A percentile compares a stretch with the other conserved stretches of the same genome.
Conservation (phyloP, 1,140 invertebrate species). For the Tetragonula clypearis region DNA sequence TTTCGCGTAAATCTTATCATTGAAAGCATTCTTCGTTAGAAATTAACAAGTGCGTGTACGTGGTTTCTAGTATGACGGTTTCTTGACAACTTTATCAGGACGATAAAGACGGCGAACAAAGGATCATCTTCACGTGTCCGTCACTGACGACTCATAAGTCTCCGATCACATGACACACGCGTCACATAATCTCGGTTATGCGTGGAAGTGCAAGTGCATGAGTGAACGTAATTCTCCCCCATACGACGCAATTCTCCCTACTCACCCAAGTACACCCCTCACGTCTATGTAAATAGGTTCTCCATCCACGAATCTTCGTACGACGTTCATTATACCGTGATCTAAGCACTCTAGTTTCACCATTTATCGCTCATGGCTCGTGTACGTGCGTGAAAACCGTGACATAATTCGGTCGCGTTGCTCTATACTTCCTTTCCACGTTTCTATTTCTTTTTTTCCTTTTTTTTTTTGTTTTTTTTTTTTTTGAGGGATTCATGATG, state of each 20-base stretch:
- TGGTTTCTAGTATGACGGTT: conserved; percentile 28
- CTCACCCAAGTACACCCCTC: conserved; percentile 47
- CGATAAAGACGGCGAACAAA: conserved; percentile 16
- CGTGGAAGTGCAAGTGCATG: conserved; percentile 34
- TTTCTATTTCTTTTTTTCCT: background rate
- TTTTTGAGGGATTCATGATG: background rate
- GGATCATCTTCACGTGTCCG: conserved; percentile 59
- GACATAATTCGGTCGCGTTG: background rate
- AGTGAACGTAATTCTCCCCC: conserved; percentile 46
- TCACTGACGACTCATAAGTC: conserved; percentile 49
- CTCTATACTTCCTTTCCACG: background rate
- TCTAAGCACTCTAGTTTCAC: conserved; percentile 40
- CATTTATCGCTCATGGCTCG: background rate
- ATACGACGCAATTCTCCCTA: conserved; percentile 51
- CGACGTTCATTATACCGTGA: conserved; percentile 50
- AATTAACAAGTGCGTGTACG: background rate
- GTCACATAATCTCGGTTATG: conserved; percentile 54
- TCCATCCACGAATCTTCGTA: conserved; percentile 50
- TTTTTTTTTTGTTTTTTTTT: too few species aligned
- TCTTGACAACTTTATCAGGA: background rate
- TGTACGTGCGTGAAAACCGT: background rate
- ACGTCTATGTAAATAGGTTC: conserved; percentile 52
- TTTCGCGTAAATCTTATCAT: background rate
- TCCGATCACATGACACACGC: conserved; percentile 36
- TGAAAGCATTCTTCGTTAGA: background rate